Evolutionary conservation across 2,797 vertebrate species (phyloP), one percentile per base, ranked within the genome.

Genomic region (Melanogrammus aeglefinus): DNA sequence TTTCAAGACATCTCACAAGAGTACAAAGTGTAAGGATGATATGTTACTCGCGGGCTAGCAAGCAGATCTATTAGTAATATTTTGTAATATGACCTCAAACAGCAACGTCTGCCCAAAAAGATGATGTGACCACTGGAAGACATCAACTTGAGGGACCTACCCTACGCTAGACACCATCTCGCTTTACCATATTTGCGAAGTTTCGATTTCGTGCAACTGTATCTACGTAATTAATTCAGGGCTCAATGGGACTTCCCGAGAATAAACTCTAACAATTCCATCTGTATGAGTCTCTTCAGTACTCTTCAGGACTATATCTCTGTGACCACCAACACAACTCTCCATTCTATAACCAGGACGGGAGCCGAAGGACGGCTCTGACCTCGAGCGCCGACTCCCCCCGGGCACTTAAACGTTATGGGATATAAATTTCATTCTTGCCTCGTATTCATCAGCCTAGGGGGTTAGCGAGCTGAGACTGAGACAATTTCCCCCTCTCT

Each of bases 341-440:
- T 2, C 5, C 16, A 57, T 57, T 57, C 51, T 57, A 57, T 21
- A 57, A 18, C 51, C 51, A 57, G 3, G 51, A 3, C 6, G 51
- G 51, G 51, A 47, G 51, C 18, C 18, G 51, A 21, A 57, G 51
- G 51, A 1, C 14, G 51, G 16, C 51, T 57, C 51, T 57, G 51
- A 57, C 51, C 51, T 57, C 51, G n/a, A 18, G 51, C 51, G 51
- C 51, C 4, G 51, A 8, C 51, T n/a, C 38, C 51, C 51, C 51
- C 51, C 51, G 6, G 51, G 51, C 51, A 21, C 14, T 21, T 57
- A 57, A 57, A 57, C 63, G 41, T 57, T 79, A 80, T 13, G 27
- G 71, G 73, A 24, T 29, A 71, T 57, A 70, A 74, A 75, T 57
- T 6, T 47, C 16, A 47, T 18, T 47, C 44, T 47, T 18, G 16